A percentile compares a stretch with the other conserved stretches of the same genome.
These are phyloP conservation scores for Tinamus guttatus DNA, from an alignment of 2,113 vertebrate genomes.

Conservation along the genomic window DNA sequence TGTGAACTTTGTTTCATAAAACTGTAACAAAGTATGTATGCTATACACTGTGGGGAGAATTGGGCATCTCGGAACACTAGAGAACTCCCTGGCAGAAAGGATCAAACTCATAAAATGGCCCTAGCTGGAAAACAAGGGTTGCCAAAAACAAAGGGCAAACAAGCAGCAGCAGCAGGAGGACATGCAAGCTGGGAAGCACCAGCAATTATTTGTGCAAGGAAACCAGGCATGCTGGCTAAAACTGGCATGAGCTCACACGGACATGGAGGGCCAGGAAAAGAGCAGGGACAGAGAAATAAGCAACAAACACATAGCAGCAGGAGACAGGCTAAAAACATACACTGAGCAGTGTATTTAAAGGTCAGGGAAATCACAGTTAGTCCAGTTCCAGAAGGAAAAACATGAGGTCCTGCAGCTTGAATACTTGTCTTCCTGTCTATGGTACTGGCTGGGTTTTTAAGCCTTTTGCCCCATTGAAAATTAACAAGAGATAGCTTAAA, in stretches of 20 bases:
- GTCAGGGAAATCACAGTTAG: not conserved
- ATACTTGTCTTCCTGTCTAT: accelerated
- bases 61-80: not conserved
- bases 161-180: not conserved
- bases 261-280: not conserved
- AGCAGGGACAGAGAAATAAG: not conserved
- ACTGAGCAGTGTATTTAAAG: not conserved
- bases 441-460: not conserved
- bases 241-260: not conserved
- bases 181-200: not conserved
- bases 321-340: not conserved
- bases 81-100: slow-evolving; percentile 14
- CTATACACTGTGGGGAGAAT: not conserved
- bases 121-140: slow-evolving; percentile 12
- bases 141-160: slow-evolving; percentile 28
- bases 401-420: slow-evolving; percentile 61
- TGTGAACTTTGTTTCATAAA: not conserved
- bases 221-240: slow-evolving; percentile 36
- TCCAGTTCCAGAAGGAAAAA: slow-evolving; percentile 40
- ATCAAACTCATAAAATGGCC: not conserved
- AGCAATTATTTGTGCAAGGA: slow-evolving; percentile 7
- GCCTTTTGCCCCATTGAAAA: slow-evolving; percentile 6
- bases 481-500: not conserved
- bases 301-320: not conserved
- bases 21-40: not conserved